Conservation (phyloP, 2,797 vertebrate genomes). For the Carcharodon carcharias region DNA sequence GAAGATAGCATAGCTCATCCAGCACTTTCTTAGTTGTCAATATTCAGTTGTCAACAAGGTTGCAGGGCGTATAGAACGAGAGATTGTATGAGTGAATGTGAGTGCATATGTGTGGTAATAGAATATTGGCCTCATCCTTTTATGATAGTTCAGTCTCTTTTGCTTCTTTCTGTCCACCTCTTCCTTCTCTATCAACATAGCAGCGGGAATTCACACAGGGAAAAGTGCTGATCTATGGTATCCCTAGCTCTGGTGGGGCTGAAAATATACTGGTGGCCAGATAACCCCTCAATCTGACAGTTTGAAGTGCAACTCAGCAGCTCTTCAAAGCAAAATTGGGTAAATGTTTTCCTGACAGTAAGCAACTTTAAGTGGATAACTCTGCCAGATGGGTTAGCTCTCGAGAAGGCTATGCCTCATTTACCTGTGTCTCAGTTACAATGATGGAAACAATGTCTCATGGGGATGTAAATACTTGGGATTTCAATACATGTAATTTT, state of each 20-base stretch:
- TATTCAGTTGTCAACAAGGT: too few relatives aligned
- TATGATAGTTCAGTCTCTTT: background rate
- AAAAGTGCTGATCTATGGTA: background rate
- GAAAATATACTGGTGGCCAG: too few relatives aligned
- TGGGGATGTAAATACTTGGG: background rate
- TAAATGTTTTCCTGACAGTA: background rate
- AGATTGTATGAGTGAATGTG: too few relatives aligned
- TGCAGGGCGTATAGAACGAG: too few relatives aligned
- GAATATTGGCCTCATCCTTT: background rate
- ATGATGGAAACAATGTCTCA: background rate
- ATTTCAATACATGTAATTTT: background rate
- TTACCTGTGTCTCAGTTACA: background rate
- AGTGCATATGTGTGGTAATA: too few relatives aligned
- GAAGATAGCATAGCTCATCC: too few relatives aligned
- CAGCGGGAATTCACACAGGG: background rate
- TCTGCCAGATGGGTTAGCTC: background rate
- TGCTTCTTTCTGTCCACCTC: background rate
- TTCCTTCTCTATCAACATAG: background rate
- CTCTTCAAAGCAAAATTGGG: background rate
- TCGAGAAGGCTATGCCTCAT: background rate
- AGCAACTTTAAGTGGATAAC: background rate
- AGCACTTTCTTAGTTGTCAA: too few relatives aligned
- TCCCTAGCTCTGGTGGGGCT: too few relatives aligned
- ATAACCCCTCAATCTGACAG: background rate
- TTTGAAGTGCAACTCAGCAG: background rate